A percentile compares a stretch with the other conserved stretches of the same genome.
Conservation (phyloP, 2,797 vertebrate genomes). For the Remorina albescens region DNA sequence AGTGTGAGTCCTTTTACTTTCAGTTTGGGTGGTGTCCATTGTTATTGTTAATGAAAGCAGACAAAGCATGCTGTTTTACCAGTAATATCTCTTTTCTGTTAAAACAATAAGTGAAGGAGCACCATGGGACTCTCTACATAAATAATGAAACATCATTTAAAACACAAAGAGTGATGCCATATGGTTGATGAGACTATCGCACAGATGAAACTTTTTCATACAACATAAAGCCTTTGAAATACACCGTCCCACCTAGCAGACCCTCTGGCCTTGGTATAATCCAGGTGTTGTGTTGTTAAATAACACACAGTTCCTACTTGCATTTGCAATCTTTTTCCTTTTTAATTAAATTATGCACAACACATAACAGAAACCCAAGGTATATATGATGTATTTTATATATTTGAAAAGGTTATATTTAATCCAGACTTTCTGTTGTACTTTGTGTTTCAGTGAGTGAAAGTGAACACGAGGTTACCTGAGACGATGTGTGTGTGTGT, state of each 20-base stretch:
- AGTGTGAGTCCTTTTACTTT: constrained; percentile 83
- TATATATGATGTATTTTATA: constrained; percentile 8
- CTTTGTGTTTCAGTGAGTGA: constrained; percentile 51
- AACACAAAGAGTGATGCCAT: constrained; percentile 82
- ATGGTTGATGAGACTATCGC: constrained; percentile 75
- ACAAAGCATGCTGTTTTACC: constrained; percentile 52
- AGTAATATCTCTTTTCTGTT: constrained; percentile 67
- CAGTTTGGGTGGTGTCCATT: constrained; percentile 69
- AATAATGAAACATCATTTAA: constrained; percentile 84
- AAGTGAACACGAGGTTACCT: constrained; percentile 74
- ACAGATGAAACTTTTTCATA: constrained; percentile 70
- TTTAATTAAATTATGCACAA: background rate
- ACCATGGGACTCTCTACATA: constrained; percentile 71
- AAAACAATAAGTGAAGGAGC: constrained; percentile 74
- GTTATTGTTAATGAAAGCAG: constrained; percentile 50
- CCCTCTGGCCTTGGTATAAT: background rate
- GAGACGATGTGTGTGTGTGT: constrained; percentile 53
- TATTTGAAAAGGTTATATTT: constrained; percentile 22
- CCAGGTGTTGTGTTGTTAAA: background rate
- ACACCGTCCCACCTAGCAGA: background rate
- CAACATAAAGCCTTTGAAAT: constrained; percentile 12
- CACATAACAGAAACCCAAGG: constrained; percentile 1
- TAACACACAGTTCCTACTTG: background rate
- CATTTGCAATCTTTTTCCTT: constrained; percentile 3
- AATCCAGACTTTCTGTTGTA: constrained; percentile 46